Conservation (phyloP, 1,140 invertebrate species). For the Drosophila oshimai region DNA sequence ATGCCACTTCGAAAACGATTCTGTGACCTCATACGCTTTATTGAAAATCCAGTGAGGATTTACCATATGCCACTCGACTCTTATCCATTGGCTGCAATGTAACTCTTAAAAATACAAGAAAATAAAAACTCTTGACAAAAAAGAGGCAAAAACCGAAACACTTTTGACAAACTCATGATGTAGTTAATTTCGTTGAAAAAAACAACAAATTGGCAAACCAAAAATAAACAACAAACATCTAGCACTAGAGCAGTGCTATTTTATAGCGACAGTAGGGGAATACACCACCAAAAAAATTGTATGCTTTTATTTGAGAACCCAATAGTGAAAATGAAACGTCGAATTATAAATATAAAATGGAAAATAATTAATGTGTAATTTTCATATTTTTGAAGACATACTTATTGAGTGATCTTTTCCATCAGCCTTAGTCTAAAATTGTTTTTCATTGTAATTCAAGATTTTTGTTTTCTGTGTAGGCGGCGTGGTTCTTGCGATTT, state of each 20-base stretch:
- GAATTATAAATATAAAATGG: too few relatives aligned
- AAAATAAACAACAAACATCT: slow-evolving; percentile 67
- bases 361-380: neutral
- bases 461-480: neutral
- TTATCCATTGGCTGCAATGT: neutral
- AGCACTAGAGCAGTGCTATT: slow-evolving; percentile 53
- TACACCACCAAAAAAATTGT: neutral
- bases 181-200: slow-evolving; percentile 65
- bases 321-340: too few relatives aligned
- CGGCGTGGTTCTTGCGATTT: slow-evolving; percentile 2
- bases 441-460: neutral
- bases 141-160: slow-evolving; percentile 7
- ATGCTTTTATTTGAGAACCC: too few relatives aligned
- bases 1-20: slow-evolving; percentile 47
- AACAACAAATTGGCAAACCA: slow-evolving; percentile 68
- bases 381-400: neutral
- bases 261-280: slow-evolving; percentile 13
- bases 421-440: too few relatives aligned
- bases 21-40: slow-evolving; percentile 57
- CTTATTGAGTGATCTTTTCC: too few relatives aligned
- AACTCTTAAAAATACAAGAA: slow-evolving; percentile 15
- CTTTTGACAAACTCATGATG: slow-evolving; percentile 75
- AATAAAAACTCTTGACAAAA: neutral
- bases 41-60: slow-evolving; percentile 36
- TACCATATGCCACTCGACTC: slow-evolving; percentile 43